A percentile compares a stretch with the other conserved stretches of the same genome.
These are phyloP conservation scores for Nemotelus pantherinus DNA, from an alignment of 2,888 invertebrate genomes.

Conservation along the genomic window DNA sequence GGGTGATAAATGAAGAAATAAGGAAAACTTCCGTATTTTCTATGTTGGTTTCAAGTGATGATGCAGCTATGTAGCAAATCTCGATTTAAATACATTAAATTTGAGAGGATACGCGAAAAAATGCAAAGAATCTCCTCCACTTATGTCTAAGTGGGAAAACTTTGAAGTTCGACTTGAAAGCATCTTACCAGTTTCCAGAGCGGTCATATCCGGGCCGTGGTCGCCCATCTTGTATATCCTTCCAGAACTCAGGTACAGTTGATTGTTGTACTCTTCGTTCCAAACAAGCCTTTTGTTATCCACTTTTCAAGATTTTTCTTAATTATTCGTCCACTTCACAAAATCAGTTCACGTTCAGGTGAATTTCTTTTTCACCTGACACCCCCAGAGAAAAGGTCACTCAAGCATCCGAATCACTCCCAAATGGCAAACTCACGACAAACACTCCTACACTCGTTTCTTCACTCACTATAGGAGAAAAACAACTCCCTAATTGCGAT, in stretches of 20 bases:
- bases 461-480: not conserved
- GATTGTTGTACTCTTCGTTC: constrained; percentile 52
- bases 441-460: not conserved
- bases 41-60: too few species aligned
- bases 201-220: constrained; percentile 61
- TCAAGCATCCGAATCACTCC: constrained; percentile 12
- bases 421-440: not conserved
- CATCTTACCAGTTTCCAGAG: constrained; percentile 62
- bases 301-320: constrained; percentile 49
- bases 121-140: too few species aligned
- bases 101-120: too few species aligned
- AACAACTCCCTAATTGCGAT: not conserved
- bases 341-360: constrained; percentile 15
- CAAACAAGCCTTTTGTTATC: constrained; percentile 54
- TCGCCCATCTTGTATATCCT: constrained; percentile 60
- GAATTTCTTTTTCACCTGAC: constrained; percentile 25
- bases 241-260: constrained; percentile 54
- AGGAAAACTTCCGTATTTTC: too few species aligned
- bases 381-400: constrained; percentile 6
- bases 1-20: too few species aligned
- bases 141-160: too few species aligned
- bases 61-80: too few species aligned
- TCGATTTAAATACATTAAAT: too few species aligned
- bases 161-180: not conserved
- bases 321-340: constrained; percentile 28